Base-by-base conservation (phyloP, 2,888 invertebrate species). In the Adelognathus sp. region DNA sequence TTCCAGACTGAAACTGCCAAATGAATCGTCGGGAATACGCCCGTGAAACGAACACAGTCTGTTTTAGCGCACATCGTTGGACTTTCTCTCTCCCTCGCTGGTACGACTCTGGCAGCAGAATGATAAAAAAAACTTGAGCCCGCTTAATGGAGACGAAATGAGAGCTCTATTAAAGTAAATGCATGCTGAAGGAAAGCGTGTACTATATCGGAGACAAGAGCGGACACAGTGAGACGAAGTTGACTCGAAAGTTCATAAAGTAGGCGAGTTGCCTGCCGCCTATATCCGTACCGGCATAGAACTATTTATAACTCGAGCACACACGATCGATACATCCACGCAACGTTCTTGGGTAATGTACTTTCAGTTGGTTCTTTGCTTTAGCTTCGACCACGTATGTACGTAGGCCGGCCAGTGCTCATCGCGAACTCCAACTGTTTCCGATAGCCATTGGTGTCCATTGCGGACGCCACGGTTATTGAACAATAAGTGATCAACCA, bases 161-260 rank as follows among this genome's bases (percentile, higher is more conserved):
- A 75, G 75, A 72, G 76, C 79, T 79, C 79, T 76, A 79, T 76
- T 79, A 79, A 72, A 63, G 76, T 72, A 72, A 76, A 79, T 72
- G 71, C 75, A 67, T 33, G 79, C 46, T 61, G 31, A 44, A 36
- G 44, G 21, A 61, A 61, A 54, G 24, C 31, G 60, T 9, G 29
- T 44, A 33, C 46, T 33, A n/a, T n/a, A 73, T 56, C 46, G 54
- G 36, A 24, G 67, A 72, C 70, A 46, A 67, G 56, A 50, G 52
- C 31, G 36, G 61, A 61, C 41, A 60, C 66, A 46, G 14, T 14
- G 50, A 54, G 71, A 61, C n/a, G 58, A 78, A 79, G 71, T 75
- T 69, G 60, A 77, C 75, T 72, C 56, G 69, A 80, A 80, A 81
- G 81, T 83, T 83, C 77, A 77, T 76, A 75, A 81, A 81, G 77